phyloP scores from a whole-genome alignment of 2,888 invertebrate species.

The Aporophyla nigra region DNA sequence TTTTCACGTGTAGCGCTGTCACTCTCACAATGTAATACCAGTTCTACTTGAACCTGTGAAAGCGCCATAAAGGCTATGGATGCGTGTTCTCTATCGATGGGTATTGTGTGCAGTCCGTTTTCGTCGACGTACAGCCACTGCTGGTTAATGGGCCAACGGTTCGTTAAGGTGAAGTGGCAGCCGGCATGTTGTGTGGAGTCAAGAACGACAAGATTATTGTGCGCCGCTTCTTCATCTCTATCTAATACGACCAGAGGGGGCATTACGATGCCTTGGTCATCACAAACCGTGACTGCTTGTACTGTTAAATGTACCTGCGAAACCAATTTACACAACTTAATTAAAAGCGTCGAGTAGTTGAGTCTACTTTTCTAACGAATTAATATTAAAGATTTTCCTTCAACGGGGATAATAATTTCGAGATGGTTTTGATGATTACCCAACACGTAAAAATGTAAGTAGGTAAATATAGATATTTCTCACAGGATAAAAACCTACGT shows the following conservation, averaged over 20 bases:
- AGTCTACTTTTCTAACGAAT: neutral
- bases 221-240: conserved; percentile 83
- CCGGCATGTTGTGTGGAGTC: conserved; percentile 71
- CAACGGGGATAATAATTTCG: neutral
- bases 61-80: conserved; percentile 87
- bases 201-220: conserved; percentile 78
- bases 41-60: conserved; percentile 88
- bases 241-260: conserved; percentile 84
- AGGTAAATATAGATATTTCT: neutral
- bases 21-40: conserved; percentile 79
- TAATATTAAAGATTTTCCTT: neutral
- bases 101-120: conserved; percentile 78
- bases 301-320: conserved; percentile 81
- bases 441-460: neutral
- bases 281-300: conserved; percentile 75
- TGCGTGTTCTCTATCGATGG: conserved; percentile 86
- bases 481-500: neutral
- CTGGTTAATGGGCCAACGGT: conserved; percentile 83
- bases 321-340: conserved; percentile 6
- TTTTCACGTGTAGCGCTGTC: conserved; percentile 73
- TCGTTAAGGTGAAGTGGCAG: conserved; percentile 81
- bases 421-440: neutral
- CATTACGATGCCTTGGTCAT: conserved; percentile 72
- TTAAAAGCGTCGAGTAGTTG: neutral
- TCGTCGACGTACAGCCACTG: conserved; percentile 85